A percentile compares a stretch with the other conserved stretches of the same genome.
Evolutionary conservation across 2,113 vertebrate genomes (phyloP).

Genomic region (Oncorhynchus kisutch): DNA sequence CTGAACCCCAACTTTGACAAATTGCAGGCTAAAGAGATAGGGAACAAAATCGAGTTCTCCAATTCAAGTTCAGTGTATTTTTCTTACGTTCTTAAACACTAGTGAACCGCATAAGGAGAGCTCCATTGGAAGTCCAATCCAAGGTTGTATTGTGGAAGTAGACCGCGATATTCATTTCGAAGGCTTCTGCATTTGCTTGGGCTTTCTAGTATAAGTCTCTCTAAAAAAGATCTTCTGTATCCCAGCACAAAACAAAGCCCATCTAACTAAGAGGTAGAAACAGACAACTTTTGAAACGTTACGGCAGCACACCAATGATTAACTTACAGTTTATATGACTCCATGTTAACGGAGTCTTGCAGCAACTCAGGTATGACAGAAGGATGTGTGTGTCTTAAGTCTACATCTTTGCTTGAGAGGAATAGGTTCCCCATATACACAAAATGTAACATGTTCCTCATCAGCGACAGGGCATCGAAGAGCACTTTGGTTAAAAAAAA

Average conservation of each 20-base stretch:
- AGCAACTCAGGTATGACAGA: slow-evolving; percentile 86
- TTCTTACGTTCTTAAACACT: slow-evolving; percentile 22
- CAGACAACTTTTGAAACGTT: slow-evolving; percentile 83
- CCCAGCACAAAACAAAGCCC: slow-evolving; percentile 84
- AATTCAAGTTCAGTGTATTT: not conserved
- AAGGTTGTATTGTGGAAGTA: slow-evolving; percentile 79
- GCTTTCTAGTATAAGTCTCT: slow-evolving; percentile 36
- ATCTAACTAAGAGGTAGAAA: slow-evolving; percentile 96
- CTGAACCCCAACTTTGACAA: slow-evolving; percentile 82
- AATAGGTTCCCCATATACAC: not conserved
- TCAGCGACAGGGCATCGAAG: slow-evolving; percentile 19
- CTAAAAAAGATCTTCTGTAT: slow-evolving; percentile 65
- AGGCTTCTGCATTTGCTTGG: slow-evolving; percentile 79
- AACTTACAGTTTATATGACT: slow-evolving; percentile 78
- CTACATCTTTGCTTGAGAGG: not conserved
- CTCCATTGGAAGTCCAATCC: slow-evolving; percentile 71
- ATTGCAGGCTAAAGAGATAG: slow-evolving; percentile 71
- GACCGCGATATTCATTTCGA: slow-evolving; percentile 72
- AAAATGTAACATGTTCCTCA: slow-evolving; percentile 19
- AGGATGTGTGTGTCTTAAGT: slow-evolving; percentile 82
- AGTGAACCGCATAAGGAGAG: slow-evolving; percentile 71
- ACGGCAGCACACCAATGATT: slow-evolving; percentile 82
- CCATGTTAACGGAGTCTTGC: slow-evolving; percentile 80
- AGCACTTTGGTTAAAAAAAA: slow-evolving; percentile 33
- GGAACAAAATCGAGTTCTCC: not conserved